Conservation (phyloP, 2,888 invertebrate genomes). For the Drosophila anomalata region DNA sequence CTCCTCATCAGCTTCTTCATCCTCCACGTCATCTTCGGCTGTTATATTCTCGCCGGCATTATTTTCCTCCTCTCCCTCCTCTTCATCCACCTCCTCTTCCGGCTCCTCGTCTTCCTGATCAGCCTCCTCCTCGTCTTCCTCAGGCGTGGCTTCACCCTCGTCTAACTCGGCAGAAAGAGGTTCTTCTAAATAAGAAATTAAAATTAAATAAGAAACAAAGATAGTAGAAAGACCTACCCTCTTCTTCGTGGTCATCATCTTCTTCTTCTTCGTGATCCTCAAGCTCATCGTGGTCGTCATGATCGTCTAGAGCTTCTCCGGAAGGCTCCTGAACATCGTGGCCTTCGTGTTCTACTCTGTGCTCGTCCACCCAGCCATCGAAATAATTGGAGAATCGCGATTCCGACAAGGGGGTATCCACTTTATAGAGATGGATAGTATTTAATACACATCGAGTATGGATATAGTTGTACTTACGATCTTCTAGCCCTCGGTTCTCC, state of each 20-base stretch:
- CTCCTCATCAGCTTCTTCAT: slow-evolving; percentile 46
- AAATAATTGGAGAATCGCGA: slow-evolving; percentile 90
- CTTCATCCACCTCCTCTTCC: slow-evolving; percentile 51
- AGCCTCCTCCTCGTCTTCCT: slow-evolving; percentile 81
- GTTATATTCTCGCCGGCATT: slow-evolving; percentile 67
- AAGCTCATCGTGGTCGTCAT: slow-evolving; percentile 77
- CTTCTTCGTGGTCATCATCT: slow-evolving; percentile 81
- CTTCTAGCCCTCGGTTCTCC: slow-evolving; percentile 91
- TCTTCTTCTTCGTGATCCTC: slow-evolving; percentile 79
- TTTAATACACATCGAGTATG: too few species aligned
- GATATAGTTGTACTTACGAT: slow-evolving; percentile 86
- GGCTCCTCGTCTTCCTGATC: slow-evolving; percentile 43
- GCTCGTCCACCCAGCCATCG: slow-evolving; percentile 89
- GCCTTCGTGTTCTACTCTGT: slow-evolving; percentile 80
- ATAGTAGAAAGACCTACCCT: slow-evolving; percentile 53
- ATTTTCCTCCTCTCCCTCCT: slow-evolving; percentile 67
- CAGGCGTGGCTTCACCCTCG: slow-evolving; percentile 81
- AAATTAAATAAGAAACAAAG: slow-evolving; percentile 46
- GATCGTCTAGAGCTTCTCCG: slow-evolving; percentile 75
- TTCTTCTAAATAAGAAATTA: slow-evolving; percentile 62
- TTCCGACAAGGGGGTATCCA: slow-evolving; percentile 86
- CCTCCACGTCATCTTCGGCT: slow-evolving; percentile 61
- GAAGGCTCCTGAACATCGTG: slow-evolving; percentile 81
- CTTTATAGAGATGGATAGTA: slow-evolving; percentile 77
- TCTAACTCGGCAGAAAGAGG: slow-evolving; percentile 66